phyloP scores from a whole-genome alignment of 2,797 vertebrate species.

The Syndactyla subalaris region DNA sequence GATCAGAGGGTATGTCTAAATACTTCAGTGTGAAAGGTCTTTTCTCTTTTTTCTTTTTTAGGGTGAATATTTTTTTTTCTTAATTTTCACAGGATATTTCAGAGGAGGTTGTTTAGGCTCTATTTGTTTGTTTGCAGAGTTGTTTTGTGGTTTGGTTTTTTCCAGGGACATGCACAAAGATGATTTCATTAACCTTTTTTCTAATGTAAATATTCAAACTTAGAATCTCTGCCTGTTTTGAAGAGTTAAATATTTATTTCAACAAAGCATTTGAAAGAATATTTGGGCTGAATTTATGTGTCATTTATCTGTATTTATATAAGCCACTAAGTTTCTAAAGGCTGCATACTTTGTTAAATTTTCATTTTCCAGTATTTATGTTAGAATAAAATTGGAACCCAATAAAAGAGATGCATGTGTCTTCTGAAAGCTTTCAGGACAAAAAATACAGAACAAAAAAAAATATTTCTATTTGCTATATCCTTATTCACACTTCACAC shows the following conservation, averaged over 20 bases:
- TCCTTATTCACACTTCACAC: not conserved
- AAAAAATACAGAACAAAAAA: not conserved
- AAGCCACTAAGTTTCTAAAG: not conserved
- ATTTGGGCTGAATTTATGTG: not conserved
- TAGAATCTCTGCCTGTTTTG: not conserved
- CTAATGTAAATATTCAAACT: not conserved
- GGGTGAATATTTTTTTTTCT: not conserved
- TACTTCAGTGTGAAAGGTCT: fast-evolving
- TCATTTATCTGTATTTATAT: not conserved
- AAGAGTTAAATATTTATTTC: not conserved
- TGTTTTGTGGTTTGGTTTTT: not conserved
- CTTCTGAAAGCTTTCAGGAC: not conserved
- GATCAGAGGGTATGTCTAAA: not conserved
- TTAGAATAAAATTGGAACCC: not conserved
- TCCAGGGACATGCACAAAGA: fast-evolving
- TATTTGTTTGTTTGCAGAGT: not conserved
- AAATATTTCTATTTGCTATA: not conserved
- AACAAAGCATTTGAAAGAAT: not conserved
- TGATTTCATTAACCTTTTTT: not conserved
- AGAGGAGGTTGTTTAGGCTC: not conserved
- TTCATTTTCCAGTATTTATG: not conserved
- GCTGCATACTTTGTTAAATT: not conserved
- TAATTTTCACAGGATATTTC: not conserved
- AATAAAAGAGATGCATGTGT: not conserved
- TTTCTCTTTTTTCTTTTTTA: not conserved